Conservation (phyloP, 2,113 vertebrate species). For the Archilochus colubris region DNA sequence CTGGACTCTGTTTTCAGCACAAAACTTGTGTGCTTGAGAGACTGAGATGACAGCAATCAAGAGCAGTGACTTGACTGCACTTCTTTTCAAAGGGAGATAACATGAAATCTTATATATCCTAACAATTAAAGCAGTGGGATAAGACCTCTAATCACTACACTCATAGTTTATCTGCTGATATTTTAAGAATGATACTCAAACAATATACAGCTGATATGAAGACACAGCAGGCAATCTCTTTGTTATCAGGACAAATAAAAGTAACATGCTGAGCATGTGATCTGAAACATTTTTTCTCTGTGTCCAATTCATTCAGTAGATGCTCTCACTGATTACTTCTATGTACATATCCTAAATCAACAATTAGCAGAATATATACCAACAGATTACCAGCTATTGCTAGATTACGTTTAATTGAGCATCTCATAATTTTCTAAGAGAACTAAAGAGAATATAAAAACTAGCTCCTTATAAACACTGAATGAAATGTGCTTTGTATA, state of each 20-base stretch:
- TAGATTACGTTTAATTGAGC: neutral
- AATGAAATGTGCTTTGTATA: neutral
- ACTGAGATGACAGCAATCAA: neutral
- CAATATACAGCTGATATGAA: neutral
- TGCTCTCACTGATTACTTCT: neutral
- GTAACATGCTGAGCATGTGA: neutral
- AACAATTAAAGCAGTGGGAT: neutral
- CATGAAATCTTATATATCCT: neutral
- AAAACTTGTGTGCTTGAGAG: neutral
- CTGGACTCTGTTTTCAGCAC: neutral
- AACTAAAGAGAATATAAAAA: neutral
- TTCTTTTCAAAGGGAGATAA: neutral
- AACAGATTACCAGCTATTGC: neutral
- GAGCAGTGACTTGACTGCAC: neutral
- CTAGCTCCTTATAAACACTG: neutral
- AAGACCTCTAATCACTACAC: neutral
- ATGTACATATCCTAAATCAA: neutral
- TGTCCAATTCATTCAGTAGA: neutral
- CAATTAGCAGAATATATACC: neutral
- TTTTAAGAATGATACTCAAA: neutral
- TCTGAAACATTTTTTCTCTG: neutral
- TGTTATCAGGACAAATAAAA: neutral
- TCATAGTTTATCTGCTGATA: neutral
- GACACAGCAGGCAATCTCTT: neutral
- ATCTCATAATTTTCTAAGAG: neutral